Base-by-base conservation (phyloP, 1,140 invertebrate genomes). In the Odontomachus brunneus region DNA sequence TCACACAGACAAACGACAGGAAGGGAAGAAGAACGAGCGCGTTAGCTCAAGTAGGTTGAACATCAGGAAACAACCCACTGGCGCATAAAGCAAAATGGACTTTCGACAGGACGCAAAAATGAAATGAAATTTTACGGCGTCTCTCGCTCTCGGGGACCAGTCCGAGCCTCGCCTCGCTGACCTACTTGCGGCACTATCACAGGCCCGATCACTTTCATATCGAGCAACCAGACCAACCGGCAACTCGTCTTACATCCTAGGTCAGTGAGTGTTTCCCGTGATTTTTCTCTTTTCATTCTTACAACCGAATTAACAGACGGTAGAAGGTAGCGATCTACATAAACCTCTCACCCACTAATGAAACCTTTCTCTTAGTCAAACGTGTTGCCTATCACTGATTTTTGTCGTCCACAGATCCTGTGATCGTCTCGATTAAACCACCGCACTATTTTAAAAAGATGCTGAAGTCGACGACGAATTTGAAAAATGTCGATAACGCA, bases 161-260 rank as follows among this genome's bases (percentile, higher is more conserved):
- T 62, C n/a, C 67, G 75, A 67, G 62, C 51, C 62, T 26, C 76
- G 48, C 38, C 67, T 24, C 75, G 53, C 14, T 78, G 87, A 84
- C 88, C 88, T 24, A 89, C 87, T 89, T 89, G 55, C 44, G 44
- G 24, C 65, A 84, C 67, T 84, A 88, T 89, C 87, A 59, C 60
- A 63, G 76, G 33, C 19, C 80, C 72, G 59, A 89, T 88, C 87
- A 87, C 88, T 89, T 88, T 86, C 86, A 84, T 88, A 82, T 62
- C 62, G 59, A 51, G 33, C 29, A 67, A 73, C 26, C 49, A 22
- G 67, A 57, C 69, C 55, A 38, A 59, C 59, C 22, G 66, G 44
- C 22, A 49, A 51, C 57, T 44, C 69, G 19, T 62, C 80, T 84
- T 67, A 55, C 5, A 83, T 78, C 87, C 80, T 88, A 88, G 83